Conservation (phyloP, 2,888 invertebrate species). For the Tetragonula carbonaria region DNA sequence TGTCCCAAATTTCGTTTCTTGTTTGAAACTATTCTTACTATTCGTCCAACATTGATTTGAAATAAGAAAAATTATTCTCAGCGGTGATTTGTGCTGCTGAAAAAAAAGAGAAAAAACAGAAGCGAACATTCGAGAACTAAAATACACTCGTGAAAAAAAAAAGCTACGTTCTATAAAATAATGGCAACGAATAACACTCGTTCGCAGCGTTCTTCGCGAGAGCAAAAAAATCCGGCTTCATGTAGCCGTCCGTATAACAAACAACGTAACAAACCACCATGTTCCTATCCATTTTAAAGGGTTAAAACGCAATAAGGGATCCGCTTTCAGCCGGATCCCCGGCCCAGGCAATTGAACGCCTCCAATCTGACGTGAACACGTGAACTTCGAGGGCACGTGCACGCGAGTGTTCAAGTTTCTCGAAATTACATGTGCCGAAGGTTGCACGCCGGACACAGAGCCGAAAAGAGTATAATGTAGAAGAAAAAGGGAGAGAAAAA, state of each 20-base stretch:
- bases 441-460: not conserved
- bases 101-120: not conserved
- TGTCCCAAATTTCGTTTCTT: no score
- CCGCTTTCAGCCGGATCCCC: constrained; percentile 9
- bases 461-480: not conserved
- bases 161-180: not conserved
- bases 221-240: not conserved
- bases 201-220: not conserved
- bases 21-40: no score
- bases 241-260: not conserved
- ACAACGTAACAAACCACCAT: constrained; percentile 21
- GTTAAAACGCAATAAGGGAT: constrained; percentile 13
- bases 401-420: constrained; percentile 19
- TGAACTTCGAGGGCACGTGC: constrained; percentile 12
- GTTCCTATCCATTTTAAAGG: constrained; percentile 10
- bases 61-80: no score
- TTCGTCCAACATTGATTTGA: no score
- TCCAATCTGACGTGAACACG: constrained; percentile 18
- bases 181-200: not conserved
- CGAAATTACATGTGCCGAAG: constrained; percentile 10
- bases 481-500: not conserved
- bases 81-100: no score
- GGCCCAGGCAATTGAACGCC: constrained; percentile 10
- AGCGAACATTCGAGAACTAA: not conserved
- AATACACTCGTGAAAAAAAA: not conserved